phyloP scores from a whole-genome alignment of 2,888 invertebrate genomes.

The Torymus tubicola region DNA sequence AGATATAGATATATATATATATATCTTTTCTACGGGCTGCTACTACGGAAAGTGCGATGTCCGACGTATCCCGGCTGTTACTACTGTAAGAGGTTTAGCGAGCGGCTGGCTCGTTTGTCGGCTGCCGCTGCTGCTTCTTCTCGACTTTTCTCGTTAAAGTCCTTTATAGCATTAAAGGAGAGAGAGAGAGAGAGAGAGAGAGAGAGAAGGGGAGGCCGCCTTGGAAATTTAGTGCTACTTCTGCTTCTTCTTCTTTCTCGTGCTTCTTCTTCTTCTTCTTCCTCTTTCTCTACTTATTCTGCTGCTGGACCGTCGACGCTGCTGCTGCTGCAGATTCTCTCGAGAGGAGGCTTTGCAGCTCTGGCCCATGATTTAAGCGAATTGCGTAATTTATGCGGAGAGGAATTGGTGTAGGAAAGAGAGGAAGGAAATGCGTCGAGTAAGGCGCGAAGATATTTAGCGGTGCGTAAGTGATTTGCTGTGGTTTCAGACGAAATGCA shows the following conservation, averaged over 20 bases:
- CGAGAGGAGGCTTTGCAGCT: slow-evolving; percentile 31
- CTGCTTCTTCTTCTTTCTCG: slow-evolving; percentile 22
- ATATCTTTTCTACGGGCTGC: neutral
- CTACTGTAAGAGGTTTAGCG: slow-evolving; percentile 53
- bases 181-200: no score
- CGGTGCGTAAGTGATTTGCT: slow-evolving; percentile 9
- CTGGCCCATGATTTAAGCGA: slow-evolving; percentile 37
- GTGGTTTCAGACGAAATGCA: neutral
- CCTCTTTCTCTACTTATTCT: neutral
- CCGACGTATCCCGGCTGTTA: slow-evolving; percentile 52
- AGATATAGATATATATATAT: neutral
- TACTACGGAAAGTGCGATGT: slow-evolving; percentile 8
- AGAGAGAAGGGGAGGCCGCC: neutral
- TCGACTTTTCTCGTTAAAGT: slow-evolving; percentile 57
- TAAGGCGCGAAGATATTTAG: slow-evolving; percentile 3
- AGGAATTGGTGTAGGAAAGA: neutral
- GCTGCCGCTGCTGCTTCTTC: slow-evolving; percentile 40
- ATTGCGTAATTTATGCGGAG: slow-evolving; percentile 37
- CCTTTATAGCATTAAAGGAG: slow-evolving; percentile 49
- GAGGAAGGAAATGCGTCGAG: neutral
- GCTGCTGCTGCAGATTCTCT: no score
- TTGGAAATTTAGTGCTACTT: slow-evolving; percentile 54
- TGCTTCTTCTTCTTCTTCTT: neutral
- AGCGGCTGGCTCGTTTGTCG: slow-evolving; percentile 51
- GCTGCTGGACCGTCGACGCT: no score